A percentile compares a stretch with the other conserved stretches of the same genome.
phyloP scores from a whole-genome alignment of 2,113 vertebrate species.

The Octodon degus region DNA sequence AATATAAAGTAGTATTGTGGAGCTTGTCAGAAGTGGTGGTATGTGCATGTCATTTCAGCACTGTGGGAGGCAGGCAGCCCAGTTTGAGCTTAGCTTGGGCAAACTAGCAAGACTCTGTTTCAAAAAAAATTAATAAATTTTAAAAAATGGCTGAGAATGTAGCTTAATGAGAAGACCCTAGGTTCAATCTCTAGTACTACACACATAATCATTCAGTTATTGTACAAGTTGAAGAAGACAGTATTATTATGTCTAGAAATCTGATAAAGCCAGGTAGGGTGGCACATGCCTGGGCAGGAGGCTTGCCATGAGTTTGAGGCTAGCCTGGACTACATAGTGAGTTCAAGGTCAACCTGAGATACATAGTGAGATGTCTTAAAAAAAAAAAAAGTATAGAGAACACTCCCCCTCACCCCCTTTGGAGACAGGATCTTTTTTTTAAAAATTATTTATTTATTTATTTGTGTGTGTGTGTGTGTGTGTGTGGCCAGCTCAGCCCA shows the following conservation, averaged over 20 bases:
- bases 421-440: too few species aligned
- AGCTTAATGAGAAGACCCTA: not conserved
- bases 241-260: not conserved
- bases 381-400: not conserved
- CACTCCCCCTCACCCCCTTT: too few species aligned
- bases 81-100: not conserved
- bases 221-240: constrained; percentile 37
- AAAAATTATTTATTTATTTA: too few species aligned
- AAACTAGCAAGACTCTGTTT: not conserved
- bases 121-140: not conserved
- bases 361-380: not conserved
- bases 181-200: not conserved
- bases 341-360: not conserved
- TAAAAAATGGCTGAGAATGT: not conserved
- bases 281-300: not conserved
- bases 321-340: not conserved
- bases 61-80: not conserved
- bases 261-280: not conserved
- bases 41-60: not conserved
- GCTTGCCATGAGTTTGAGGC: not conserved
- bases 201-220: not conserved
- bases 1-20: not conserved
- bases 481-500: too few species aligned
- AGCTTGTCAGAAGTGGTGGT: not conserved
- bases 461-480: too few species aligned